These are phyloP conservation scores for Rhyacophila evoluta DNA, from an alignment of 2,888 invertebrate genomes.

Conservation along the genomic window DNA sequence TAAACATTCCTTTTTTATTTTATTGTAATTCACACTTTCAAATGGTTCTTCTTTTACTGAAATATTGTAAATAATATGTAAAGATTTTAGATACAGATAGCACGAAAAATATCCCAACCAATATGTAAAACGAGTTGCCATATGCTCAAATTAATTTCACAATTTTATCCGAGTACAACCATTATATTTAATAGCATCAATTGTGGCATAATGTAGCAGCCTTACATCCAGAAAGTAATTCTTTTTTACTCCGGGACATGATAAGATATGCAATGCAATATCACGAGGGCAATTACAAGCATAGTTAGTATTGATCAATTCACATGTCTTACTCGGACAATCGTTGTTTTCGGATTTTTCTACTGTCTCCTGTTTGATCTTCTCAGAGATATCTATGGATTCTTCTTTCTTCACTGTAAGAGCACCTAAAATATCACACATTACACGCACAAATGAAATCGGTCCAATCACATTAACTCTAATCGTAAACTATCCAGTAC, in stretches of 20 bases:
- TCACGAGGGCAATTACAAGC: constrained; percentile 23
- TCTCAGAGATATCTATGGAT: constrained; percentile 39
- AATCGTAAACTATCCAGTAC: too few relatives aligned
- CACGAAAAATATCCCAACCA: too few relatives aligned
- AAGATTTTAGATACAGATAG: background rate
- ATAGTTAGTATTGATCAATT: constrained; percentile 19
- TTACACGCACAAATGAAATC: background rate
- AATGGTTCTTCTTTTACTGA: constrained; percentile 30
- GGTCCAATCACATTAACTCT: constrained; percentile 59
- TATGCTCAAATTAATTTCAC: background rate
- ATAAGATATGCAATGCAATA: constrained; percentile 31
- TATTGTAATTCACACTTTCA: constrained; percentile 44
- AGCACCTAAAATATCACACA: constrained; percentile 45
- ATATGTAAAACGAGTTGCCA: too few relatives aligned
- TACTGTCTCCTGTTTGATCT: constrained; percentile 44
- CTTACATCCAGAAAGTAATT: constrained; percentile 45
- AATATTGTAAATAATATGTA: background rate
- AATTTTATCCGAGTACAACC: background rate
- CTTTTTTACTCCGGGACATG: constrained; percentile 38
- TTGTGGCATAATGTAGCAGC: constrained; percentile 46
- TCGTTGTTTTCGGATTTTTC: constrained; percentile 45
- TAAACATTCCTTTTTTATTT: constrained; percentile 61
- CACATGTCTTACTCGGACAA: constrained; percentile 49
- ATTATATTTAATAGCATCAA: constrained; percentile 4
- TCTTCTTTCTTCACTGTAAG: constrained; percentile 40